Evolutionary conservation across 2,888 invertebrate species (phyloP).

Genomic region (Copidosoma aretas): DNA sequence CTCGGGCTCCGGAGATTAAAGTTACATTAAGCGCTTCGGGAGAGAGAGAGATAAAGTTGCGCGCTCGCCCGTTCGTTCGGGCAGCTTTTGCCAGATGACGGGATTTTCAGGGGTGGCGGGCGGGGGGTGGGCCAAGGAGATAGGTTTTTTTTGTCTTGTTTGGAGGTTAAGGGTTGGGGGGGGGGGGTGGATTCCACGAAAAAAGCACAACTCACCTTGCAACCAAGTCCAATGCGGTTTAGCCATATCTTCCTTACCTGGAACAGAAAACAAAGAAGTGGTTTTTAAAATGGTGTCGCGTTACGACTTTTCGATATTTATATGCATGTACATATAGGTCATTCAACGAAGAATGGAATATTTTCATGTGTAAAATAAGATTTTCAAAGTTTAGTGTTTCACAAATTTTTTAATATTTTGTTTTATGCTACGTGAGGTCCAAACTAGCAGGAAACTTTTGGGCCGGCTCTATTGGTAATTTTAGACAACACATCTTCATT

Average conservation of each 20-base stretch:
- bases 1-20: constrained; percentile 28
- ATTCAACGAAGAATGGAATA: too few relatives aligned
- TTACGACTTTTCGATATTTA: too few relatives aligned
- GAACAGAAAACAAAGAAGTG: constrained; percentile 46
- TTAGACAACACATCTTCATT: too few relatives aligned
- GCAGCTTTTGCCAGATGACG: constrained; percentile 39
- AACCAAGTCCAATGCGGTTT: constrained; percentile 61
- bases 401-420: too few relatives aligned
- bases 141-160: constrained; percentile 13
- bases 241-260: constrained; percentile 62
- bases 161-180: too few relatives aligned
- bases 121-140: constrained; percentile 7
- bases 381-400: too few relatives aligned
- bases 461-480: too few relatives aligned
- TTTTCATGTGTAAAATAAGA: too few relatives aligned
- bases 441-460: too few relatives aligned
- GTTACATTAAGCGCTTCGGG: constrained; percentile 38
- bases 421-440: too few relatives aligned
- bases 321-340: too few relatives aligned
- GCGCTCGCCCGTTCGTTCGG: constrained; percentile 20
- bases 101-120: constrained; percentile 24
- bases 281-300: too few relatives aligned
- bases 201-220: constrained; percentile 61
- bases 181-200: constrained; percentile 38
- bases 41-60: constrained; percentile 32